phyloP scores from a whole-genome alignment of 2,113 vertebrate species.

The Catharus minimus region DNA sequence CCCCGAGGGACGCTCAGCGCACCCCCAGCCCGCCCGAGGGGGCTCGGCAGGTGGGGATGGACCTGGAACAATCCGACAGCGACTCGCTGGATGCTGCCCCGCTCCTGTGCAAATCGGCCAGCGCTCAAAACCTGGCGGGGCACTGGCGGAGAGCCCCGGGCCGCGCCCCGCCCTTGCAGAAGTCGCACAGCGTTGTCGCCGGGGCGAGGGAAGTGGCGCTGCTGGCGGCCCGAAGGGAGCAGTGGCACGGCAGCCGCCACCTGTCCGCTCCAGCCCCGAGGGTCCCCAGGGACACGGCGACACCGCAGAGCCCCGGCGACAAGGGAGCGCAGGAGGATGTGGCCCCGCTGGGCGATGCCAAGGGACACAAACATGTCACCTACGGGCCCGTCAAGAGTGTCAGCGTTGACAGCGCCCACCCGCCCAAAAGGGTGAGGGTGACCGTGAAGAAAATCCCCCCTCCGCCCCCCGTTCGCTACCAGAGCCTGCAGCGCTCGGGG shows the following conservation, averaged over 20 bases:
- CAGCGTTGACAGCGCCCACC: constrained; percentile 41
- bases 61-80: constrained; percentile 63
- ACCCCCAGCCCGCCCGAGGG: not conserved
- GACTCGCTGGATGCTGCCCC: constrained; percentile 78
- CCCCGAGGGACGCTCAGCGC: not conserved
- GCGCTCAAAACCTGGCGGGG: constrained; percentile 86
- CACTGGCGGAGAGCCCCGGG: constrained; percentile 74
- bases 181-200: constrained; percentile 77
- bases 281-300: not conserved
- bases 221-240: constrained; percentile 65
- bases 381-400: constrained; percentile 73
- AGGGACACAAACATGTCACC: constrained; percentile 77
- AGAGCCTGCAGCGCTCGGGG: constrained; percentile 23
- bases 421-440: not conserved
- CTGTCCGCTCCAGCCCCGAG: rapidly evolving
- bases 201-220: constrained; percentile 59
- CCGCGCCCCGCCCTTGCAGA: constrained; percentile 73
- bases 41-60: constrained; percentile 56
- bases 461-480: constrained; percentile 37
- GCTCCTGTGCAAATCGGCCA: constrained; percentile 86
- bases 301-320: not conserved
- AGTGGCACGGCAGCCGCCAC: rapidly evolving
- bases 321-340: constrained; percentile 57
- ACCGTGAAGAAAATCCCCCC: constrained; percentile 17
- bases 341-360: not conserved